Conservation (phyloP, 2,797 vertebrate genomes). For the Erithacus rubecula region DNA sequence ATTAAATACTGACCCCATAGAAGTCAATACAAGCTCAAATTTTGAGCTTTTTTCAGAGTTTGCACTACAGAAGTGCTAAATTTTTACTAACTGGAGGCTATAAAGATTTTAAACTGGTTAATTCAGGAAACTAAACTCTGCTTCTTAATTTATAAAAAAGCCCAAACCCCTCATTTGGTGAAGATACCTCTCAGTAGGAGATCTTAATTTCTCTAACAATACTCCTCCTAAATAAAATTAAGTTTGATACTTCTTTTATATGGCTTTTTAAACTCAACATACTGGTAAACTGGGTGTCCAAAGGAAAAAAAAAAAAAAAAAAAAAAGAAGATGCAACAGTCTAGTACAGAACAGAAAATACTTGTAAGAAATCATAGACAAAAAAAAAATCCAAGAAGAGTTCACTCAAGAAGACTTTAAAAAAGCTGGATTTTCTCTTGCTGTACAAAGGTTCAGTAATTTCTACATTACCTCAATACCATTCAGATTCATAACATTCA, state of each 20-base stretch:
- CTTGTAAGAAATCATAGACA: background rate
- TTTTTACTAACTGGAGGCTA: background rate
- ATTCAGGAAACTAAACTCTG: background rate
- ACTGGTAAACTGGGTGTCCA: background rate
- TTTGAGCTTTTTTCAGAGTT: background rate
- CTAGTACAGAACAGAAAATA: background rate
- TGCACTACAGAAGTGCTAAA: background rate
- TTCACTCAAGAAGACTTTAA: background rate
- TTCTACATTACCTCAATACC: slow-evolving; percentile 78
- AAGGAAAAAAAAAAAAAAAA: background rate
- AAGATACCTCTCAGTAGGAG: background rate
- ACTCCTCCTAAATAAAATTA: background rate
- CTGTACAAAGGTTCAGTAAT: background rate
- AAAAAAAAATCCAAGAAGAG: background rate
- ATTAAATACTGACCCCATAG: background rate
- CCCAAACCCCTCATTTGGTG: background rate
- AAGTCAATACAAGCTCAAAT: background rate
- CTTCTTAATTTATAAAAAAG: background rate
- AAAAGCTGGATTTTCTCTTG: background rate
- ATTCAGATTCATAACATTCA: slow-evolving; percentile 86
- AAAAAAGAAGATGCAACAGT: background rate
- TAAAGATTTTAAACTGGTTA: background rate
- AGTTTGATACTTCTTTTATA: background rate
- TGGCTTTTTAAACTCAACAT: background rate
- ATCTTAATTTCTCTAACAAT: background rate